These are phyloP conservation scores for Pycnonotus jocosus DNA, from an alignment of 2,113 vertebrate genomes.

Conservation along the genomic window DNA sequence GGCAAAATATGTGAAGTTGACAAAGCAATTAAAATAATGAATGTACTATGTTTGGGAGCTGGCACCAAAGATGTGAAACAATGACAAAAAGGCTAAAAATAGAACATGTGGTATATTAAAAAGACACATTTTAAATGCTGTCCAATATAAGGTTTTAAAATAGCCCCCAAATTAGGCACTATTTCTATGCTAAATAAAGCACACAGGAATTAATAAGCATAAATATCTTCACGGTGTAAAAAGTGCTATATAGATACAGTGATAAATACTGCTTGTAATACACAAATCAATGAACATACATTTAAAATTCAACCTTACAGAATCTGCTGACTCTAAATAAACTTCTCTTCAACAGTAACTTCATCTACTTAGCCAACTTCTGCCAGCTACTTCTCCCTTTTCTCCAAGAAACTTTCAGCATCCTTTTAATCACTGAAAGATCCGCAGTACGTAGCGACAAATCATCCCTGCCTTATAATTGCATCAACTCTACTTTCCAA, in stretches of 20 bases:
- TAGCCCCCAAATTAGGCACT: not conserved
- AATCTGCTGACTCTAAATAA: not conserved
- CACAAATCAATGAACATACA: not conserved
- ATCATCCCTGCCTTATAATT: not conserved
- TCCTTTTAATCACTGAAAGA: not conserved
- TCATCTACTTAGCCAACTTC: not conserved
- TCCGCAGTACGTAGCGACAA: not conserved
- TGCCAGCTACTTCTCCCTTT: not conserved
- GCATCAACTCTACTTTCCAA: not conserved
- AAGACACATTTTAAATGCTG: not conserved
- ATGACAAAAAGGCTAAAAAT: not conserved
- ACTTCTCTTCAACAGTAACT: not conserved
- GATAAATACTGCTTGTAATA: not conserved
- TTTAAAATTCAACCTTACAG: not conserved
- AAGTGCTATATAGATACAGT: not conserved
- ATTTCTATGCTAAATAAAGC: not conserved
- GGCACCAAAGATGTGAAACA: not conserved
- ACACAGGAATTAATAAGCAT: not conserved
- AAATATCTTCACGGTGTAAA: not conserved
- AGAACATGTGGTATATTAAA: not conserved
- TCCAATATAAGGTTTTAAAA: not conserved
- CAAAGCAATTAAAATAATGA: conserved; percentile 5
- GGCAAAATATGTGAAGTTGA: not conserved
- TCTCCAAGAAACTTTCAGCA: not conserved
- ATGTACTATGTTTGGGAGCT: not conserved